Evolutionary conservation across 2,888 invertebrate genomes (phyloP).

Genomic region (Amiota communis): DNA sequence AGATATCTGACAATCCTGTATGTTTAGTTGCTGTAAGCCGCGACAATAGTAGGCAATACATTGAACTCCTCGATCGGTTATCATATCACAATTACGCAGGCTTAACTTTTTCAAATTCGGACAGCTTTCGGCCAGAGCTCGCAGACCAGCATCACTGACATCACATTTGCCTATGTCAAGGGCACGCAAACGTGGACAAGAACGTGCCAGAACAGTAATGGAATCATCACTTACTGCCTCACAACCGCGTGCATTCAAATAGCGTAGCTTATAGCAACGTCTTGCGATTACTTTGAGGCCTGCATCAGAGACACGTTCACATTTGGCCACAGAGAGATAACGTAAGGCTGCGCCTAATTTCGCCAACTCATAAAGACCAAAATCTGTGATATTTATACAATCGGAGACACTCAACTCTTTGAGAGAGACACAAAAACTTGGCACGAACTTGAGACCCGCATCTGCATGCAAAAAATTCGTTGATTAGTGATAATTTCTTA

Average conservation of each 20-base stretch:
- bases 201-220: conserved; percentile 87
- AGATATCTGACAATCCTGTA: conserved; percentile 93
- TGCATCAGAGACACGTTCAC: conserved; percentile 92
- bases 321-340: conserved; percentile 94
- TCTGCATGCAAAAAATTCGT: conserved; percentile 75
- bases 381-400: conserved; percentile 91
- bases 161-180: conserved; percentile 95
- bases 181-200: conserved; percentile 88
- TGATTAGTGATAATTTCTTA: not conserved
- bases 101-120: conserved; percentile 93
- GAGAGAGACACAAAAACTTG: conserved; percentile 88
- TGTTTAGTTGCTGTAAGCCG: conserved; percentile 91
- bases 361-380: conserved; percentile 91
- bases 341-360: conserved; percentile 90
- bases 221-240: conserved; percentile 96
- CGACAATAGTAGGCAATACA: conserved; percentile 92
- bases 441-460: conserved; percentile 91
- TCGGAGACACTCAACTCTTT: conserved; percentile 93
- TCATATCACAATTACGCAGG: conserved; percentile 90
- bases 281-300: conserved; percentile 90
- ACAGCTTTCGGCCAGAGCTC: conserved; percentile 90
- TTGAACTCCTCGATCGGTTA: conserved; percentile 91
- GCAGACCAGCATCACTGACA: conserved; percentile 90
- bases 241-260: conserved; percentile 92
- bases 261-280: conserved; percentile 89